These are phyloP conservation scores for Thereva unica DNA, from an alignment of 2,888 invertebrate genomes.

Conservation along the genomic window DNA sequence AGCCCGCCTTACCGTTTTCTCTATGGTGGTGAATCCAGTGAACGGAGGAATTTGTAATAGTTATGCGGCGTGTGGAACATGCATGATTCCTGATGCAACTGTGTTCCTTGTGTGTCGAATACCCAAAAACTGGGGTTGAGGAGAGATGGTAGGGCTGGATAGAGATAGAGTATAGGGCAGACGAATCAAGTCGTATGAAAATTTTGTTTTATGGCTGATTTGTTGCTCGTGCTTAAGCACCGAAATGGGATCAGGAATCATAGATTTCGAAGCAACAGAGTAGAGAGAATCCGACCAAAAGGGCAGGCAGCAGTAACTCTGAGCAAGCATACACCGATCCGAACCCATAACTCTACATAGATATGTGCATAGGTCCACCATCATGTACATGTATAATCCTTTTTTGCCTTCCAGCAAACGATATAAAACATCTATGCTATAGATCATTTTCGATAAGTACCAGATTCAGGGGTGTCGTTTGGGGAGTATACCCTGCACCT, in stretches of 20 bases:
- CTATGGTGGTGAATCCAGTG: neutral
- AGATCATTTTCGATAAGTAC: constrained; percentile 25
- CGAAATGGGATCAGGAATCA: too few species aligned
- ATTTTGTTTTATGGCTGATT: constrained; percentile 41
- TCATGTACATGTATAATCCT: too few species aligned
- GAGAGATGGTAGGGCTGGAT: too few species aligned
- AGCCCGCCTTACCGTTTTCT: neutral
- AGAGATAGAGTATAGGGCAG: too few species aligned
- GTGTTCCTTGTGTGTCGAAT: too few species aligned
- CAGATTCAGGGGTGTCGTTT: constrained; percentile 19
- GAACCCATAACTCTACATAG: too few species aligned
- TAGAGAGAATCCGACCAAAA: too few species aligned
- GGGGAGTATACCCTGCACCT: constrained; percentile 12
- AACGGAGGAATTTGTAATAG: constrained; percentile 14
- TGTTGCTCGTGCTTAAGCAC: neutral
- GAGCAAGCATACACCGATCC: neutral
- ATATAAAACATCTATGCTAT: neutral
- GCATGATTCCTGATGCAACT: constrained; percentile 9
- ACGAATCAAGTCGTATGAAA: neutral
- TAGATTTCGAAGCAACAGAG: too few species aligned
- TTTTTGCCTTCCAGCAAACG: too few species aligned
- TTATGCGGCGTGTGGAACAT: constrained; percentile 12
- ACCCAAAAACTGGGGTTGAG: too few species aligned
- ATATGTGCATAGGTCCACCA: too few species aligned
- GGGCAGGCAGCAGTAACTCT: too few species aligned